Evolutionary conservation across 2,888 invertebrate genomes (phyloP).

Genomic region (Anorthoa munda): DNA sequence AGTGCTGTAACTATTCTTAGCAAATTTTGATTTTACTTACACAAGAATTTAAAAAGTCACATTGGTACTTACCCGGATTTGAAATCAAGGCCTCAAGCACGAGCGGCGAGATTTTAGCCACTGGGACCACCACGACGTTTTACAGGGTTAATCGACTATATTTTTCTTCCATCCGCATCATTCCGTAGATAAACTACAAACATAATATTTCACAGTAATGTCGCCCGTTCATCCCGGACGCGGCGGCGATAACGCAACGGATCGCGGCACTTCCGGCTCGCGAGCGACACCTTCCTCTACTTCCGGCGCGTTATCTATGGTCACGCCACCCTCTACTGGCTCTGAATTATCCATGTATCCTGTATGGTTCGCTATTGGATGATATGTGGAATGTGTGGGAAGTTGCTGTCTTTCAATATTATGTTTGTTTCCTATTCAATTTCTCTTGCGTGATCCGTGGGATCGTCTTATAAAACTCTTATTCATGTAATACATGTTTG

Average conservation of each 20-base stretch:
- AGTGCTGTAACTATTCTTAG: too few relatives aligned
- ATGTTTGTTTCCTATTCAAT: constrained; percentile 5
- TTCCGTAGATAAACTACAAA: constrained; percentile 44
- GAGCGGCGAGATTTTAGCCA: too few relatives aligned
- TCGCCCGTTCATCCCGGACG: constrained; percentile 60
- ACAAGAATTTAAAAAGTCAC: too few relatives aligned
- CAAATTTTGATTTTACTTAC: too few relatives aligned
- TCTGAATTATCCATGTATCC: constrained; percentile 62
- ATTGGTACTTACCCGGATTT: too few relatives aligned
- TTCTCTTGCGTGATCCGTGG: neutral
- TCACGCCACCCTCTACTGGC: constrained; percentile 60
- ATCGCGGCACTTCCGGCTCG: constrained; percentile 71
- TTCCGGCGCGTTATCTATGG: constrained; percentile 74
- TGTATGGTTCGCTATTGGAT: constrained; percentile 41
- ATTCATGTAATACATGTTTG: neutral
- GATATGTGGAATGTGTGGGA: constrained; percentile 27
- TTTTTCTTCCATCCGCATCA: constrained; percentile 25
- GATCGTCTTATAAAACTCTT: neutral
- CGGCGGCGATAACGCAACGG: constrained; percentile 74
- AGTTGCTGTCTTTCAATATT: constrained; percentile 14
- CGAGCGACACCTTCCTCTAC: constrained; percentile 75
- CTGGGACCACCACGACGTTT: too few relatives aligned
- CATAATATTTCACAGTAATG: constrained; percentile 58
- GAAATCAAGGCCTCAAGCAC: too few relatives aligned
- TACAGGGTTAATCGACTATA: constrained; percentile 34